These are phyloP conservation scores for Babyrousa celebensis DNA, from an alignment of 2,797 vertebrate genomes.

Conservation along the genomic window DNA sequence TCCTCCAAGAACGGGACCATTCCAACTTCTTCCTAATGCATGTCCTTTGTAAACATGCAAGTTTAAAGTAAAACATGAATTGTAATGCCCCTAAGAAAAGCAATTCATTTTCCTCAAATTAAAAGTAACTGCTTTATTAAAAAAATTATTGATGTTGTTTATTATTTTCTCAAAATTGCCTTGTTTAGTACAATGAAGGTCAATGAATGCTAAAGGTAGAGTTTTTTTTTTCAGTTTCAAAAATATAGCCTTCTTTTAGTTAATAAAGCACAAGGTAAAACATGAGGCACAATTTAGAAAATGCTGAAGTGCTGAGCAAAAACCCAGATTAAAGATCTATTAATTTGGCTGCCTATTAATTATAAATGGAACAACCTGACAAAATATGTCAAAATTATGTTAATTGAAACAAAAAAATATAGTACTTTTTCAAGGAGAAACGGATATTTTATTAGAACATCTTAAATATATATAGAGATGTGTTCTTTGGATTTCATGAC, in stretches of 20 bases:
- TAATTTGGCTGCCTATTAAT: background rate
- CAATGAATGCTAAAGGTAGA: background rate
- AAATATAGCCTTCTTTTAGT: background rate
- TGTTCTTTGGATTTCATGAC: background rate
- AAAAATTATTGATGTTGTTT: background rate
- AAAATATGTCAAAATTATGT: background rate
- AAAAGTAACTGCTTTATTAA: background rate
- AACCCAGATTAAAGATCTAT: background rate
- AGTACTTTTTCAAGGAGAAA: background rate
- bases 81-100: background rate
- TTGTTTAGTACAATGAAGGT: background rate
- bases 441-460: background rate
- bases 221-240: background rate
- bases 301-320: background rate
- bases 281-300: background rate
- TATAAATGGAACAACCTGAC: constrained; percentile 6
- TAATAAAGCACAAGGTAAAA: constrained; percentile 64
- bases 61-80: background rate
- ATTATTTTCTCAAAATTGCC: background rate
- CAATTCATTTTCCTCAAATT: background rate
- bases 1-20: background rate
- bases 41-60: background rate
- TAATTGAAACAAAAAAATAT: background rate
- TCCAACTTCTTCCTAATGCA: background rate
- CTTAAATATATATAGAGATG: background rate